Evolutionary conservation across 2,113 vertebrate species (phyloP), one percentile per base, ranked within the genome.

Genomic region (Alaudala cheleensis): DNA sequence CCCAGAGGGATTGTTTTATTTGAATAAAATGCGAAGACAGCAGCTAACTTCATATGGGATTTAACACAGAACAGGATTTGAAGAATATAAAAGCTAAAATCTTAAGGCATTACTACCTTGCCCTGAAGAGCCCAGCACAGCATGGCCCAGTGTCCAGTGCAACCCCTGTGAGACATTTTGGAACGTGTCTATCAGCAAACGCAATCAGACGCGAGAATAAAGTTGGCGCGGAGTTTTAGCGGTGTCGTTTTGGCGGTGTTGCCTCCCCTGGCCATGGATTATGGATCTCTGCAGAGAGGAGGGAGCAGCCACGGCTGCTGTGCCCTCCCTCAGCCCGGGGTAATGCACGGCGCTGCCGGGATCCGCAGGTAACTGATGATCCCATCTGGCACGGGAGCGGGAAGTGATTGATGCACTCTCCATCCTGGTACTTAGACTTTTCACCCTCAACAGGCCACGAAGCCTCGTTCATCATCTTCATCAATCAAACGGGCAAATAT

Each of bases 401-500:
- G 79, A 44, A 78, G 44, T 98, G 98, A 98, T 97, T 97, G 97
- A 98, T 98, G 97, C 66, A 97, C 95, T 97, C 73, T 23, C 80
- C 18, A 19, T 95, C 96, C 93, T 91, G 88, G 56, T 79, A 94
- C 95, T 97, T 96, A 97, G 96, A 96, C 95, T 93, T 94, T 94
- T 95, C 92, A 94, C 96, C 97, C 97, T 93, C 92, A 92, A 96
- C 94, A 94, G 96, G 86, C 91, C 84, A 79, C 10, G 2, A 94
- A 74, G 62, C 86, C 79, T 86, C 53, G 2, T 90, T 95, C 80
- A 50, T 97, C 96, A 81, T 88, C 76, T 93, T 93, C 97, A 98
- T 98, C 97, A 97, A 97, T 98, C 97, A 97, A 90, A 73, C 53
- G 86, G 65, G 97, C 90, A 98, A 98, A 98, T 96, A 97, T 93